Conservation (phyloP, 64 coral and sea anemone species). For the Montipora capricornis region DNA sequence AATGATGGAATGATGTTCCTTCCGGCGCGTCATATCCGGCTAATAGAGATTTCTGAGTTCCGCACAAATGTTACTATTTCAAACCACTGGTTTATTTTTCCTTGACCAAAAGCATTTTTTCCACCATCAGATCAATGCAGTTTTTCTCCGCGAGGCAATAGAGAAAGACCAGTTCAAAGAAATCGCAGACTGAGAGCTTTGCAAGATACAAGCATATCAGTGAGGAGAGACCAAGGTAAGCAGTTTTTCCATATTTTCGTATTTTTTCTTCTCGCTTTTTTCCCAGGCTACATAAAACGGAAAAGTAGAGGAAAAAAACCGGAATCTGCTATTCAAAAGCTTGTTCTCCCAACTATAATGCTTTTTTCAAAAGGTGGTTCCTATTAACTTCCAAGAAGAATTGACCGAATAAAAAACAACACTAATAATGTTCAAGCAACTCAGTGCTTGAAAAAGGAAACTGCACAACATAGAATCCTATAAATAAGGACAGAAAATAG, state of each 20-base stretch:
- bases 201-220: too few relatives aligned
- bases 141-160: neutral
- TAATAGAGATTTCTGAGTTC: neutral
- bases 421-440: too few relatives aligned
- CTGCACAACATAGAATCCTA: too few relatives aligned
- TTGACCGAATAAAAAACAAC: too few relatives aligned
- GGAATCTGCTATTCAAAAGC: neutral
- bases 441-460: too few relatives aligned
- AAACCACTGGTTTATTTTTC: neutral
- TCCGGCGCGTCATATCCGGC: constrained; percentile 30
- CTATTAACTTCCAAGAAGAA: neutral
- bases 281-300: neutral
- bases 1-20: constrained; percentile 25
- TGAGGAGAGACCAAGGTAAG: neutral
- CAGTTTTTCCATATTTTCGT: neutral
- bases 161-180: too few relatives aligned
- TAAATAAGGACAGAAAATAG: too few relatives aligned
- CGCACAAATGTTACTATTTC: neutral
- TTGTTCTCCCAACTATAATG: neutral
- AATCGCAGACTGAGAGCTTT: neutral
- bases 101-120: neutral
- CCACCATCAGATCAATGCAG: neutral
- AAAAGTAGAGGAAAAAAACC: neutral
- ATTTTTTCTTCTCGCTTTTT: neutral
- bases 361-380: neutral